Percentiles rank a stretch among this genome's conserved stretches.
phyloP scores from a whole-genome alignment of 2,113 vertebrate genomes.

The Xenus cinereus region DNA sequence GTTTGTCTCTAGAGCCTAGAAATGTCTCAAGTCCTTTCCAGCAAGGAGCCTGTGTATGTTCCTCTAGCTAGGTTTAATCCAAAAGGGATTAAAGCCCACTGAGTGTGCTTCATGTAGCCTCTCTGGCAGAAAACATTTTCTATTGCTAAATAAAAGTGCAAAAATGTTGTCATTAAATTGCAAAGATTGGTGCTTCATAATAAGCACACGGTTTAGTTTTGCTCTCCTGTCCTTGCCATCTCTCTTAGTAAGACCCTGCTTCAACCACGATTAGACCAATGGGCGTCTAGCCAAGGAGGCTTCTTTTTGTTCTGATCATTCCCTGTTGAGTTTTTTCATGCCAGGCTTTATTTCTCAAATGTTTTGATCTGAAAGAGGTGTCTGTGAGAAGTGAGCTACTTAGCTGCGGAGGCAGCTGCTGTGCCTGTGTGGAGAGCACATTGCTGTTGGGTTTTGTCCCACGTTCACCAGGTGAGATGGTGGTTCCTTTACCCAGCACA shows the following conservation, averaged over 20 bases:
- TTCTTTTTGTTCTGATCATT: not conserved
- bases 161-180: not conserved
- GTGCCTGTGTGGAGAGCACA: not conserved
- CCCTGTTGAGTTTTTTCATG: not conserved
- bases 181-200: not conserved
- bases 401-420: not conserved
- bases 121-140: not conserved
- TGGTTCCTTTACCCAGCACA: not conserved
- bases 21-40: not conserved
- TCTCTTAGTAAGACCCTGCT: not conserved
- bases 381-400: not conserved
- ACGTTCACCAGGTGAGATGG: not conserved
- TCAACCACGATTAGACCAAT: not conserved
- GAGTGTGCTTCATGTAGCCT: not conserved
- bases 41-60: not conserved
- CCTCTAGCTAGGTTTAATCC: not conserved
- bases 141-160: not conserved
- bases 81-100: not conserved
- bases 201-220: not conserved
- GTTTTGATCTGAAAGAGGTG: not conserved
- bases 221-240: not conserved
- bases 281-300: not conserved
- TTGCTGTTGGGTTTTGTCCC: not conserved
- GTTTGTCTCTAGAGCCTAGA: not conserved
- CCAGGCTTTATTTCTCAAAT: not conserved